Evolutionary conservation across 2,113 vertebrate genomes (phyloP).

Genomic region (Aramus guarauna): DNA sequence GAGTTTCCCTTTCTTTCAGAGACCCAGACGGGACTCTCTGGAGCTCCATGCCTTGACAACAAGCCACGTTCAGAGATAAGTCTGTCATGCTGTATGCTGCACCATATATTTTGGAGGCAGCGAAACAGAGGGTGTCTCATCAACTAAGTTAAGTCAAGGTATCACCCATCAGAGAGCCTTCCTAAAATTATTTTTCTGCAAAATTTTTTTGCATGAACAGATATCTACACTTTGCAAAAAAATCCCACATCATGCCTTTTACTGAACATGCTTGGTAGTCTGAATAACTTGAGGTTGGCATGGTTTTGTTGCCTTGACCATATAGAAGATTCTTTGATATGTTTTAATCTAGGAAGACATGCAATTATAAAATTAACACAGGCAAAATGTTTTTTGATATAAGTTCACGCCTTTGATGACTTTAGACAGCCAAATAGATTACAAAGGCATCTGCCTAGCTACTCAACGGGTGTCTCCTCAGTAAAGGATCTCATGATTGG

Average conservation of each 20-base stretch:
- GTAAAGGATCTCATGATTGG: neutral
- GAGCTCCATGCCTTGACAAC: neutral
- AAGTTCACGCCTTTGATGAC: neutral
- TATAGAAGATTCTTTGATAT: neutral
- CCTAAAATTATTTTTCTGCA: neutral
- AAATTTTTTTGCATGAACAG: neutral
- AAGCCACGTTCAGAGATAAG: neutral
- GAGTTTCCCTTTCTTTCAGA: neutral
- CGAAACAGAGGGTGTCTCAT: neutral
- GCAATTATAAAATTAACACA: neutral
- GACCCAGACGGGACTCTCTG: neutral
- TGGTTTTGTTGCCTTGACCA: neutral
- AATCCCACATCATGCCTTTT: neutral
- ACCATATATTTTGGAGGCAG: neutral
- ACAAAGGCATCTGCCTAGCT: constrained; percentile 15
- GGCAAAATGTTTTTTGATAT: neutral
- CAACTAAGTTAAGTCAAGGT: neutral
- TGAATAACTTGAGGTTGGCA: neutral
- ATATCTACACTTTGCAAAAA: neutral
- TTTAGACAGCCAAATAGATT: neutral
- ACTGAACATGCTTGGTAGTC: neutral
- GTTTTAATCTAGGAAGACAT: neutral
- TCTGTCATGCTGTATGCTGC: neutral
- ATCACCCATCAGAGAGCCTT: neutral
- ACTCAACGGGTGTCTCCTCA: neutral